phyloP scores from a whole-genome alignment of 2,113 vertebrate genomes.

The Acanthochromis polyacanthus region DNA sequence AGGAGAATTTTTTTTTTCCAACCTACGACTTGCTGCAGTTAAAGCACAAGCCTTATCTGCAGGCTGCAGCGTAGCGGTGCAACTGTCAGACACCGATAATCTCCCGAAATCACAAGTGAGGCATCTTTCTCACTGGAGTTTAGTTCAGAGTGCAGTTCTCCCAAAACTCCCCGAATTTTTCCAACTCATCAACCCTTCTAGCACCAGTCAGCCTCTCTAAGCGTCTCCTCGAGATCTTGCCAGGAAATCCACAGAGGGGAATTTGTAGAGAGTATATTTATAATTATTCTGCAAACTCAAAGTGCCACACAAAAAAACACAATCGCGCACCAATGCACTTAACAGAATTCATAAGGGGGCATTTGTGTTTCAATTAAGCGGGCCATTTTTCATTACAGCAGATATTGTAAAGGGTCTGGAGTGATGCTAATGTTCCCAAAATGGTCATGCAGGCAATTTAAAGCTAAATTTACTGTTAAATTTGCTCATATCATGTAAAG shows the following conservation, averaged over 20 bases:
- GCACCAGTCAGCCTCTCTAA: slow-evolving; percentile 10
- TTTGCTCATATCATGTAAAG: slow-evolving; percentile 27
- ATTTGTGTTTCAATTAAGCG: slow-evolving; percentile 27
- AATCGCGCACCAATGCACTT: background rate
- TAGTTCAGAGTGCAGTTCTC: slow-evolving; percentile 7
- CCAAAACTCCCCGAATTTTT: slow-evolving; percentile 13
- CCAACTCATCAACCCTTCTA: slow-evolving; percentile 8
- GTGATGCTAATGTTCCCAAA: slow-evolving; percentile 26
- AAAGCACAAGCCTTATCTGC: slow-evolving; percentile 65
- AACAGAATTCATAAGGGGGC: background rate
- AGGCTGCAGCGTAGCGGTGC: slow-evolving; percentile 52
- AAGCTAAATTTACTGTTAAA: slow-evolving; percentile 27
- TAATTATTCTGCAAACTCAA: slow-evolving; percentile 7
- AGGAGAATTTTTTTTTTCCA: slow-evolving; percentile 4
- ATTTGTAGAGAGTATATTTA: background rate
- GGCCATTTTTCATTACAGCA: slow-evolving; percentile 25
- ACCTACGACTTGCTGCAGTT: slow-evolving; percentile 45
- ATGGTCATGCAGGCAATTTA: slow-evolving; percentile 44
- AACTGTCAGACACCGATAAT: slow-evolving; percentile 63
- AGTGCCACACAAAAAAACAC: slow-evolving; percentile 3
- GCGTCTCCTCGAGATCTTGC: background rate
- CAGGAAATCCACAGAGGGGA: slow-evolving; percentile 8
- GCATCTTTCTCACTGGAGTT: slow-evolving; percentile 7
- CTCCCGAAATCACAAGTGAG: slow-evolving; percentile 57
- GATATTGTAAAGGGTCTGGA: slow-evolving; percentile 18